phyloP scores from a whole-genome alignment of 2,888 invertebrate genomes.

The Pyralis farinalis region DNA sequence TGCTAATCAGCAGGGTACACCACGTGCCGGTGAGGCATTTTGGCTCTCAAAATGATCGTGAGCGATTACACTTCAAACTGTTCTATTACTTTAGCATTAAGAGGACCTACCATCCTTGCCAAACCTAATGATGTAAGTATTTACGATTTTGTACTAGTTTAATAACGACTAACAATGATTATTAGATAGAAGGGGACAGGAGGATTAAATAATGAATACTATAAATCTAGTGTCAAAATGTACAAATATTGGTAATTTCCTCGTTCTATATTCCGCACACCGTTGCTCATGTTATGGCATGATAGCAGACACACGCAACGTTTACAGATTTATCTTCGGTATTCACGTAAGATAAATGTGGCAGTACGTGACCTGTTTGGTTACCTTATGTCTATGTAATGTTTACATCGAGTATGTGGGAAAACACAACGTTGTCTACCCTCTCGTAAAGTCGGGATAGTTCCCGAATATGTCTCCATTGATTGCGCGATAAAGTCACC shows the following conservation, averaged over 20 bases:
- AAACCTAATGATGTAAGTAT: no score
- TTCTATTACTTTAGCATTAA: no score
- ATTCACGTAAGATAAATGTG: conserved; percentile 16
- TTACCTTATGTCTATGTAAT: conserved; percentile 16
- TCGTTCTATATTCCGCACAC: background rate
- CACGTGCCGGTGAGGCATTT: no score
- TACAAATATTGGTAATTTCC: conserved; percentile 1
- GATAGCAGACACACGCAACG: conserved; percentile 5
- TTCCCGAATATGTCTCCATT: conserved; percentile 12
- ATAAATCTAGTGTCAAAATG: no score
- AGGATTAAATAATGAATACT: no score
- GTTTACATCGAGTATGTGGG: conserved; percentile 11
- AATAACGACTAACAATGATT: no score
- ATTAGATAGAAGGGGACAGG: no score
- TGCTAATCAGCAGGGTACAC: no score
- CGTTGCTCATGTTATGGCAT: conserved; percentile 4
- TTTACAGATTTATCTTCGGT: conserved; percentile 16
- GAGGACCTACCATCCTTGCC: no score
- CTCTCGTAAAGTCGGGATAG: conserved; percentile 22
- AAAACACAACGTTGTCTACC: conserved; percentile 7
- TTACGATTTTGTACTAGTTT: no score
- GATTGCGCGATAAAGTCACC: conserved; percentile 15
- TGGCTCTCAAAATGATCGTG: no score
- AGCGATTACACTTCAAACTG: no score
- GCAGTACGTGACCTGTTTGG: conserved; percentile 20